Evolutionary conservation across 2,113 vertebrate species (phyloP), one percentile per base, ranked within the genome.

Genomic region (Cebus imitator): DNA sequence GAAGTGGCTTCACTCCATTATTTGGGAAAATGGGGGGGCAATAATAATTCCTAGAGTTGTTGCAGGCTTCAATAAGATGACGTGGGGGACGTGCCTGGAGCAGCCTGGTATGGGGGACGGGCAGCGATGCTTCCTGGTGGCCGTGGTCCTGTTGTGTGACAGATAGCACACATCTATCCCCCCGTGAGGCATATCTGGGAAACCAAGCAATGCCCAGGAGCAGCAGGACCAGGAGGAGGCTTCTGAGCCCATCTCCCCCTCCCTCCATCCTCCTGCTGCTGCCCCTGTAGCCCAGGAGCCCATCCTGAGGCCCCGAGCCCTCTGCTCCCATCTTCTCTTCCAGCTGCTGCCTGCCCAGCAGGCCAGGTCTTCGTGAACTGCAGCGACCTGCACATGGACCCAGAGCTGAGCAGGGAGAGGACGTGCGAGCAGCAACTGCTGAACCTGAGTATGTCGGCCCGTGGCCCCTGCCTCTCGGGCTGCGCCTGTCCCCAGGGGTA

Each of bases 341-440:
- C 96, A 99, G 99, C 97, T 66, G 98, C 96, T 13, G 66, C 98
- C 87, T 99, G 99, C 98, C 99, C 99, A 0, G 87, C 25, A 1
- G 99, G 99, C 70, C 99, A 99, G 97, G 95, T 99, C 84, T 99
- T 99, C 76, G 97, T 99, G 88, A 99, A 99, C 98, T 99, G 99
- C 98, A 99, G 99, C 20, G 98, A 98, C 64, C 97, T 94, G 5
- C 97, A 97, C 20, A 88, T 97, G 0, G 97, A 98, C 82, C 95
- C 97, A 0, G 97, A 97, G 50, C 94, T 98, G 45, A 99, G 98
- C 97, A 99, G 98, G 96, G 99, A 99, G 96, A 98, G 98, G 92
- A 99, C 99, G 1, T 99, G 99, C 95, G 99, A 99, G 95, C 99
- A 99, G 61, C 99, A 99, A 97, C 99, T 99, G 96, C 98, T 99